A percentile compares a stretch with the other conserved stretches of the same genome.
Evolutionary conservation across 2,797 vertebrate genomes (phyloP).

Genomic region (Sebastes umbrosus): DNA sequence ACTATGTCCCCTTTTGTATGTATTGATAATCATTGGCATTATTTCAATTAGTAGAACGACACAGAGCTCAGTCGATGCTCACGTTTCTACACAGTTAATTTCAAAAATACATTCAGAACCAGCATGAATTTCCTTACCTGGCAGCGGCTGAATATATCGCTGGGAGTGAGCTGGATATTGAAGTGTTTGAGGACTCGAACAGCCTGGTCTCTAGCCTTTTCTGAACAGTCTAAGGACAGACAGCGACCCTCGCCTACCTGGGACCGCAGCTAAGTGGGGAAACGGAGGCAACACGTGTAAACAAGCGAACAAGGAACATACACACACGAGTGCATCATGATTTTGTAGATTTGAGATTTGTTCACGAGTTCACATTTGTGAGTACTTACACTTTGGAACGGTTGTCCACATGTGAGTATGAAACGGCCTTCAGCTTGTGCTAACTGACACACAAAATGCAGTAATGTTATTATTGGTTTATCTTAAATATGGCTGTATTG

Average conservation of each 20-base stretch:
- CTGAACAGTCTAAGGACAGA: constrained; percentile 84
- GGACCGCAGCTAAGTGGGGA: constrained; percentile 81
- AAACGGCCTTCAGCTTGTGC: constrained; percentile 85
- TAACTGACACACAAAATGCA: constrained; percentile 75
- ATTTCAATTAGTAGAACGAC: background rate
- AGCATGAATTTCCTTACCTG: constrained; percentile 77
- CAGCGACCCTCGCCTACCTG: constrained; percentile 89
- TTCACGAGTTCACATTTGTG: background rate
- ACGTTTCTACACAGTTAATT: background rate
- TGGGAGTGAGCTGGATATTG: constrained; percentile 78
- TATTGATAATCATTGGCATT: background rate
- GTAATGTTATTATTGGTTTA: background rate
- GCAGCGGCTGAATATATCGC: constrained; percentile 90
- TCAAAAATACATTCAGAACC: background rate
- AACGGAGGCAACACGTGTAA: background rate
- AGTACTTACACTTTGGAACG: constrained; percentile 86
- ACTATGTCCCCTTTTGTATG: background rate
- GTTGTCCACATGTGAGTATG: constrained; percentile 89
- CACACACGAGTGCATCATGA: background rate
- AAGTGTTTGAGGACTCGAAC: constrained; percentile 86
- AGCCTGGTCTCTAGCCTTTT: constrained; percentile 87
- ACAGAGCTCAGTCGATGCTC: background rate
- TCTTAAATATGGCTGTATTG: background rate
- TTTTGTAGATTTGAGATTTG: background rate
- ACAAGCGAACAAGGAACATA: background rate